These are phyloP conservation scores for Apaloderma vittatum DNA, from an alignment of 2,113 vertebrate genomes.

Conservation along the genomic window DNA sequence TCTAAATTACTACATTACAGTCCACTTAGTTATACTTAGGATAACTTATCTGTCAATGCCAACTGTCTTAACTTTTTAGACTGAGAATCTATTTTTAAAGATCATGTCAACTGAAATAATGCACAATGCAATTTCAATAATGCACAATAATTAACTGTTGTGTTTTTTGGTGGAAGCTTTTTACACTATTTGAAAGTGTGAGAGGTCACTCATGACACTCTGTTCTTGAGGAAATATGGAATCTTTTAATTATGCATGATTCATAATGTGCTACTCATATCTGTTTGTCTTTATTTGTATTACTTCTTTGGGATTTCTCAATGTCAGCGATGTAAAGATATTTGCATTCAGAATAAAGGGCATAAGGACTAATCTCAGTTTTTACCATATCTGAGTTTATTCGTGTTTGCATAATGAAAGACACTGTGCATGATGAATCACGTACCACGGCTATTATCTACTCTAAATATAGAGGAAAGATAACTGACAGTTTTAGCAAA, in stretches of 20 bases:
- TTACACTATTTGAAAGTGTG: neutral
- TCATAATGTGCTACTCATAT: neutral
- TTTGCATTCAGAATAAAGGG: conserved; percentile 25
- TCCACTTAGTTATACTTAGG: neutral
- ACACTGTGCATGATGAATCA: conserved; percentile 36
- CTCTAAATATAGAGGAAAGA: neutral
- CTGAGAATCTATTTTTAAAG: neutral
- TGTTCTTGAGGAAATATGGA: neutral
- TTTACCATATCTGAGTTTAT: conserved; percentile 13
- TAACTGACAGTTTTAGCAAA: neutral
- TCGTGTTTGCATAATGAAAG: conserved; percentile 5
- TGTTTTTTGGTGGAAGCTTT: neutral
- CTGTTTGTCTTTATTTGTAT: conserved; percentile 31
- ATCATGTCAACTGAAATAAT: neutral
- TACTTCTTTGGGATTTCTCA: conserved; percentile 16
- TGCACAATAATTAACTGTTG: neutral
- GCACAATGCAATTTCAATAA: neutral
- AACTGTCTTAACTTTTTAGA: neutral
- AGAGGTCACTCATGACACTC: neutral
- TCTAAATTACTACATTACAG: neutral
- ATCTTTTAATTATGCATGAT: neutral
- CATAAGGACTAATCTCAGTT: conserved; percentile 20
- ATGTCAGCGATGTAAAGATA: neutral
- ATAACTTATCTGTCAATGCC: neutral
- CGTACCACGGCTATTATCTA: conserved; percentile 32